A percentile compares a stretch with the other conserved stretches of the same genome.
phyloP scores from a whole-genome alignment of 2,797 vertebrate genomes.

The Sebastes wilsoni region DNA sequence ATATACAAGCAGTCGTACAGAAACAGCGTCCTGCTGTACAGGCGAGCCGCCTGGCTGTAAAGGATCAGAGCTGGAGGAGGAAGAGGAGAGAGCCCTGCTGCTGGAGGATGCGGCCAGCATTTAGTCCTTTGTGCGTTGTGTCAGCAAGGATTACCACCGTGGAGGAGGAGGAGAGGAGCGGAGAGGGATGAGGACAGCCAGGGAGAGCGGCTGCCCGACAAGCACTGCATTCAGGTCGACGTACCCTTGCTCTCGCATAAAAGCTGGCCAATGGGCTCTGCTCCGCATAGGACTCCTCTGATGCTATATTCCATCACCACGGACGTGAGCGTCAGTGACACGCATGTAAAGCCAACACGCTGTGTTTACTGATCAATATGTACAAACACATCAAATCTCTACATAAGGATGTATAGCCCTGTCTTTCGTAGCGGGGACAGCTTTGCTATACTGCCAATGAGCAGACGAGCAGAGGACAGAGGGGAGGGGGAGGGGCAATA shows the following conservation, averaged over 20 bases:
- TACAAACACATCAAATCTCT: conserved; percentile 52
- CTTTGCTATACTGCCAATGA: conserved; percentile 55
- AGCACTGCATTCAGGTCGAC: conserved; percentile 62
- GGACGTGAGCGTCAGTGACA: conserved; percentile 27
- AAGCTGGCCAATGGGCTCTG: conserved; percentile 49
- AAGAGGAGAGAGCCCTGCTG: conserved; percentile 42
- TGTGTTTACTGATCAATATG: conserved; percentile 48
- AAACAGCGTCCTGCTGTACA: conserved; percentile 43
- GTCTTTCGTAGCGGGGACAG: conserved; percentile 56
- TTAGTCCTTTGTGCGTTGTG: conserved; percentile 78
- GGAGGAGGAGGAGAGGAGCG: conserved; percentile 50
- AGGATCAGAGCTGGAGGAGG: conserved; percentile 47
- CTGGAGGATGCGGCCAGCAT: conserved; percentile 61
- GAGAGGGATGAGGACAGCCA: conserved; percentile 54
- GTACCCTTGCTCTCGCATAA: conserved; percentile 31
- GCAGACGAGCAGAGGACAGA: conserved; percentile 58
- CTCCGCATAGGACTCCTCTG: conserved; percentile 33
- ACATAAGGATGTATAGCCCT: conserved; percentile 48
- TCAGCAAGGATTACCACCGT: conserved; percentile 80
- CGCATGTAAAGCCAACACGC: conserved; percentile 34
- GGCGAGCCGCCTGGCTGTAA: conserved; percentile 17
- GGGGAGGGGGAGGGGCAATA: conserved; percentile 59
- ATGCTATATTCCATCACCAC: conserved; percentile 55
- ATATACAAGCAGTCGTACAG: conserved; percentile 45
- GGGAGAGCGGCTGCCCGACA: conserved; percentile 42